Conservation (phyloP, 2,113 vertebrate genomes). For the Bothrops jararaca region DNA sequence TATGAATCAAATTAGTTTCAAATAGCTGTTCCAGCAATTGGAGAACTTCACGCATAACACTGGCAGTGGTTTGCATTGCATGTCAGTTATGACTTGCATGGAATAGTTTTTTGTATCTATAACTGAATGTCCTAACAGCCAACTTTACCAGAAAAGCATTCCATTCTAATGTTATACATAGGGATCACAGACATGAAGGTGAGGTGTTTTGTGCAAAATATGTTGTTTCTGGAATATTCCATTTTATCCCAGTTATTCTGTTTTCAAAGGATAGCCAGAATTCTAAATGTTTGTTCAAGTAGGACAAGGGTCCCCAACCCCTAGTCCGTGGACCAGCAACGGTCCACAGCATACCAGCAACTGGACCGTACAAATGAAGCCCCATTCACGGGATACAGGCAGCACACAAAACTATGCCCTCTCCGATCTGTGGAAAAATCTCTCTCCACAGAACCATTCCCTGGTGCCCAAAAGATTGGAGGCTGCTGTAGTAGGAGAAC, state of each 20-base stretch:
- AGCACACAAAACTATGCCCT: neutral
- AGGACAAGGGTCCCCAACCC: neutral
- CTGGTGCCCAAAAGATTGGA: neutral
- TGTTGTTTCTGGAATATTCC: neutral
- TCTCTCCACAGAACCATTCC: neutral
- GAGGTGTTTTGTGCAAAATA: neutral
- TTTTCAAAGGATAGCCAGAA: neutral
- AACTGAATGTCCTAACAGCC: neutral
- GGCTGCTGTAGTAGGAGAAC: neutral
- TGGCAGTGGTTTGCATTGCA: too few relatives aligned
- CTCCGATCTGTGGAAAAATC: neutral
- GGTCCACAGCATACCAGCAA: neutral
- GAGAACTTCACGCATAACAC: neutral
- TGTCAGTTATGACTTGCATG: neutral
- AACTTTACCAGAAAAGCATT: neutral
- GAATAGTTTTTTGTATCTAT: neutral
- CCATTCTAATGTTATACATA: neutral
- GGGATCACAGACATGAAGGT: neutral
- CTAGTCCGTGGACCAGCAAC: neutral
- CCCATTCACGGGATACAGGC: neutral
- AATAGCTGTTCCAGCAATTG: neutral
- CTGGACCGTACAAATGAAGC: neutral
- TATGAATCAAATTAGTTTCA: neutral
- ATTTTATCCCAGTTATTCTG: neutral
- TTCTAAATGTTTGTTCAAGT: neutral